These are phyloP conservation scores for Promerops cafer DNA, from an alignment of 2,113 vertebrate species.

Conservation along the genomic window DNA sequence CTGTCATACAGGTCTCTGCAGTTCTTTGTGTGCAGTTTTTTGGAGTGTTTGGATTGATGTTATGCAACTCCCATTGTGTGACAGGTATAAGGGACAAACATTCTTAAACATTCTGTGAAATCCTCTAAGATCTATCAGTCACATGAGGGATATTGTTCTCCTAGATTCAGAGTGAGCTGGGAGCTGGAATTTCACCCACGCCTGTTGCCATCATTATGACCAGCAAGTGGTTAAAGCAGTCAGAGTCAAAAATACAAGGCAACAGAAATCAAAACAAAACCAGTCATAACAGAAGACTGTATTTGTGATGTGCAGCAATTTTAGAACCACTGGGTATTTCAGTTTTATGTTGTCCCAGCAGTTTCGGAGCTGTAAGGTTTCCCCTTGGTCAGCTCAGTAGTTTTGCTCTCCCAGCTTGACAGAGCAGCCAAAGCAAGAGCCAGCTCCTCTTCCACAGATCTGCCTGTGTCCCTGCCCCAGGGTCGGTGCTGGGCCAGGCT, in stretches of 20 bases:
- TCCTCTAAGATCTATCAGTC: background rate
- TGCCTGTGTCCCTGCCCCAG: background rate
- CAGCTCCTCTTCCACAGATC: background rate
- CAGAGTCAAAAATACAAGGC: background rate
- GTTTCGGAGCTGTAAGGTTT: background rate
- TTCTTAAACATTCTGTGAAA: background rate
- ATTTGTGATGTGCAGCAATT: background rate
- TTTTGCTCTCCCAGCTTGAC: background rate
- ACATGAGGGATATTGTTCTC: background rate
- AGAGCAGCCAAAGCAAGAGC: background rate
- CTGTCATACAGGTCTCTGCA: background rate
- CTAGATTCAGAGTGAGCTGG: background rate
- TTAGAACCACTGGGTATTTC: background rate
- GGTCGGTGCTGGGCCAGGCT: fast-evolving
- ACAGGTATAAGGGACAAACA: background rate
- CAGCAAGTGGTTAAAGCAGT: background rate
- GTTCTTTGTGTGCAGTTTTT: background rate
- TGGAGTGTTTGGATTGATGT: background rate
- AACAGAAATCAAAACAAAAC: background rate
- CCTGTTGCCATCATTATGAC: background rate
- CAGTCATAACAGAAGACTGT: background rate
- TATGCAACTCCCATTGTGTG: background rate
- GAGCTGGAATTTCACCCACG: background rate
- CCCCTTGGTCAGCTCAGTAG: background rate
- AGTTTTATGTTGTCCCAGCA: background rate